phyloP scores from a whole-genome alignment of 2,797 vertebrate species.

The Prionace glauca region DNA sequence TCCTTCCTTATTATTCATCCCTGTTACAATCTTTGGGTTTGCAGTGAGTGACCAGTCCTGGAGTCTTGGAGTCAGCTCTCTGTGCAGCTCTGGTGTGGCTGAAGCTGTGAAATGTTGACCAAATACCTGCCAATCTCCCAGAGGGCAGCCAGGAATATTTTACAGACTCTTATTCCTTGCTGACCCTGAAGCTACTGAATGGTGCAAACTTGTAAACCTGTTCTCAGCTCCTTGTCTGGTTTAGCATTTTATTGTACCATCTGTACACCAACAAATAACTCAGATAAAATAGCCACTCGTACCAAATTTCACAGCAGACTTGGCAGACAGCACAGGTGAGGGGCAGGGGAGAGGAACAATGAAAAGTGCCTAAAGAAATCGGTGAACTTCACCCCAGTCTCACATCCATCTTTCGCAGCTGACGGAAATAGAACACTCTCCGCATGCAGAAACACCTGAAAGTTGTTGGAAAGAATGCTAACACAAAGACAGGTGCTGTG shows the following conservation, averaged over 20 bases:
- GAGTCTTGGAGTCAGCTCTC: too few relatives aligned
- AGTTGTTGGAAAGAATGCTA: slow-evolving; percentile 48
- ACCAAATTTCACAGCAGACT: background rate
- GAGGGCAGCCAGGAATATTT: background rate
- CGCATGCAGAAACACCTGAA: slow-evolving; percentile 27
- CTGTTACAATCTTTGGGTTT: background rate
- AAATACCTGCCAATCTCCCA: background rate
- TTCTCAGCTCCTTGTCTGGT: background rate
- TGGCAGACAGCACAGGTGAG: background rate
- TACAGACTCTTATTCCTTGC: background rate
- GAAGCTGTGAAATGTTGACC: background rate
- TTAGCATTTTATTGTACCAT: background rate
- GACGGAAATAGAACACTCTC: slow-evolving; percentile 10
- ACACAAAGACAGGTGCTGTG: slow-evolving; percentile 55
- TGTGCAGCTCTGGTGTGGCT: background rate
- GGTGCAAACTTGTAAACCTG: background rate
- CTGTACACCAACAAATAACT: background rate
- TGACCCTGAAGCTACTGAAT: background rate
- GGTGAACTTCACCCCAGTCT: background rate
- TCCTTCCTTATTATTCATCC: background rate
- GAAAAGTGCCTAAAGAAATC: background rate
- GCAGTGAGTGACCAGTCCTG: background rate
- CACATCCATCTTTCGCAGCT: slow-evolving; percentile 22
- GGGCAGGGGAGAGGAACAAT: background rate
- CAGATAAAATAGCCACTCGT: background rate